Evolutionary conservation across 2,888 invertebrate species (phyloP), one percentile per base, ranked within the genome.

Genomic region (Tuberolachnus salignus): DNA sequence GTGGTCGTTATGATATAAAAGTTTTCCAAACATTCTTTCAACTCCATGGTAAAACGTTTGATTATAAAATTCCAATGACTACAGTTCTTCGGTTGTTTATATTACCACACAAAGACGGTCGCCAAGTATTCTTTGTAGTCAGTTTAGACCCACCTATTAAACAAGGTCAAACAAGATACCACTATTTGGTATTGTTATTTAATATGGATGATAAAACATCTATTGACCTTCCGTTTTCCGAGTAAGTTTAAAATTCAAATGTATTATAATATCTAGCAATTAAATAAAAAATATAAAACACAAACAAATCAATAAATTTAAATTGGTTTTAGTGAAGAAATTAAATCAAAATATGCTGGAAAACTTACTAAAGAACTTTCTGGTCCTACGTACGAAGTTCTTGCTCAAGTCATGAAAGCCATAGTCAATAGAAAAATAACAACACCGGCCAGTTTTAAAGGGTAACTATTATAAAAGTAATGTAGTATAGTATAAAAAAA

Each of bases 121-220:
- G 98, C 1, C 98, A 98, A 86, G 97, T 97, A 91, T 99, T 95
- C 87, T 98, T 98, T 85, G 98, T 99, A 61, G 94, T 98, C 75
- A 96, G 97, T 73, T 88, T 99, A 83, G 98, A 99, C 88, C 99
- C 99, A 1, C 99, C 99, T 0, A 98, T 99, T 83, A 98, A 99
- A 85, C 99, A 99, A 86, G 99, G 99, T 69, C 98, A 99, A 87
- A 99, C 99, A 0, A 89, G 99, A 82, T 99, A 99, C 85, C 98
- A 97, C 84, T 99, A 95, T 85, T 87, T 99, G 81, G 98, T 98
- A 14, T 88, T 98, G 80, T 87, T 98, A 63, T 99, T 99, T 86
- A 93, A 92, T 64, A 94, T 94, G 84, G 98, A 99, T 84, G 98
- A 98, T 80, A 89, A 89, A 84, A 95, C 97, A 84, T 92, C 92